Evolutionary conservation across 2,797 vertebrate species (phyloP).

Genomic region (Mormyrus hasselquistii): DNA sequence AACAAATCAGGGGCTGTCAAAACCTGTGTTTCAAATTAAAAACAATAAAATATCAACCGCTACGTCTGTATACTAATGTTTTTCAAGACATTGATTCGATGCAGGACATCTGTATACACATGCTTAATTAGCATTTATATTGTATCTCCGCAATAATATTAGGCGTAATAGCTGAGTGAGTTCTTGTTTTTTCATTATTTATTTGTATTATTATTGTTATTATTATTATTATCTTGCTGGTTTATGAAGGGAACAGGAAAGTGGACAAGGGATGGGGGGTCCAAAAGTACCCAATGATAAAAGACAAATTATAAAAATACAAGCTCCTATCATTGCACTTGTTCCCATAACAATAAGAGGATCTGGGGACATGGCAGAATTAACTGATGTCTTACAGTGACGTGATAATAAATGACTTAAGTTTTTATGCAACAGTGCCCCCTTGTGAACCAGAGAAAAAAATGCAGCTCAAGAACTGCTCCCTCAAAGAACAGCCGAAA

Average conservation of each 20-base stretch:
- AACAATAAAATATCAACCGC: neutral
- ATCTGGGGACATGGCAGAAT: neutral
- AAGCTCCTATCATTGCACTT: neutral
- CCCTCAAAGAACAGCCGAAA: neutral
- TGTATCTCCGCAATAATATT: neutral
- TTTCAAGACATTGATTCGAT: neutral
- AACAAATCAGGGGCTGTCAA: neutral
- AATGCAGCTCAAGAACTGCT: neutral
- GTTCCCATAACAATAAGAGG: neutral
- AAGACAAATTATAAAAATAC: slow-evolving; percentile 4
- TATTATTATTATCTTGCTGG: neutral
- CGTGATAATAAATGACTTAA: neutral
- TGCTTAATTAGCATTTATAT: slow-evolving; percentile 8
- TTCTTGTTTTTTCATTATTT: neutral
- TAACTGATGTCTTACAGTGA: neutral
- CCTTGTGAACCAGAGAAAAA: slow-evolving; percentile 8
- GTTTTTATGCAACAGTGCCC: slow-evolving; percentile 19
- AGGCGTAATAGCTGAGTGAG: neutral
- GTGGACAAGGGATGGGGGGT: neutral
- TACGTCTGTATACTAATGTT: neutral
- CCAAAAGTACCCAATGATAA: neutral
- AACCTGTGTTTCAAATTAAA: neutral
- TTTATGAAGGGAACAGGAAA: neutral
- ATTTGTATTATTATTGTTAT: neutral
- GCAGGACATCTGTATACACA: neutral